Conservation (phyloP, 2,797 vertebrate genomes). For the Adelosebastes latens region DNA sequence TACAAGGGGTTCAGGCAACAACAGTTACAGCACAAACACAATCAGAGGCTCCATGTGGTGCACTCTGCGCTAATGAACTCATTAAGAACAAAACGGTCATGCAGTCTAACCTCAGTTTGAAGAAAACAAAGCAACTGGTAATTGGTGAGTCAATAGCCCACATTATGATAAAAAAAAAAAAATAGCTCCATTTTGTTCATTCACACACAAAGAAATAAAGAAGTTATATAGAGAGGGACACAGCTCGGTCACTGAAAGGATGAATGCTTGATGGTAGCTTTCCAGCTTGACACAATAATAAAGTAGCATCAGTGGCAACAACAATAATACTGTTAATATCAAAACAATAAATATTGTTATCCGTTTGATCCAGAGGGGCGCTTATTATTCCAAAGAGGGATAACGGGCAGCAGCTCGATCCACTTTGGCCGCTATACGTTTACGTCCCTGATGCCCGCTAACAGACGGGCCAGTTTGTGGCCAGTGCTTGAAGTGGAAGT, state of each 20-base stretch:
- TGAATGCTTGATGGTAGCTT: background rate
- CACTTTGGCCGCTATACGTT: background rate
- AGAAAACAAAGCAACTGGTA: conserved; percentile 1
- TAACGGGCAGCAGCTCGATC: background rate
- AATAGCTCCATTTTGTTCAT: background rate
- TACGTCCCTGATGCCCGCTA: background rate
- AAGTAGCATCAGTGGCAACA: background rate
- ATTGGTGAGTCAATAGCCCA: background rate
- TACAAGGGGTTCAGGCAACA: background rate
- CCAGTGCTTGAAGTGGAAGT: background rate
- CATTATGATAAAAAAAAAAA: background rate
- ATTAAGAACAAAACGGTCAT: background rate
- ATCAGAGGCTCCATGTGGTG: background rate
- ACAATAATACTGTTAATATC: background rate
- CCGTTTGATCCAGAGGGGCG: background rate
- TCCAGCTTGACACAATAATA: background rate
- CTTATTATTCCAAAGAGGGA: background rate
- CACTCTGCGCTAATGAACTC: conserved; percentile 3
- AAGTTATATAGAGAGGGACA: background rate
- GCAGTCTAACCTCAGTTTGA: background rate
- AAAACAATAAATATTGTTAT: background rate
- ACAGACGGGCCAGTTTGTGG: background rate
- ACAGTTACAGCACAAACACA: background rate
- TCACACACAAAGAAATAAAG: background rate
- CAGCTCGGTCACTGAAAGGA: background rate